Base-by-base conservation (phyloP, 2,888 invertebrate species). In the Fissipunctia ypsillon region DNA sequence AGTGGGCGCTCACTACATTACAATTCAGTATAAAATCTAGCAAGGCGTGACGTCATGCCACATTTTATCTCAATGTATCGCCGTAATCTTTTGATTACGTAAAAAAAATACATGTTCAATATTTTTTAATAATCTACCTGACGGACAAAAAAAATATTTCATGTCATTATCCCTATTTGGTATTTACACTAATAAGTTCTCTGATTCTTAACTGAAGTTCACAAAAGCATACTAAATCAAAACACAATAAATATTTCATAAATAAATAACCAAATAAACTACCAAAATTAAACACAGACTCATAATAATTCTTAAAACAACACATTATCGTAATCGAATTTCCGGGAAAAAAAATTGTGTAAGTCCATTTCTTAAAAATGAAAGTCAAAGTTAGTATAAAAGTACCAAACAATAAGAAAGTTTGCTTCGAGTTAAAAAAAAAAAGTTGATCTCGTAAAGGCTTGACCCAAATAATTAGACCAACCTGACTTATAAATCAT, bases 391-490 rank as follows among this genome's bases (percentile, higher is more conserved):
- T 81, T 68, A 64, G 67, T 68, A 76, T 70, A 82, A 82, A 83
- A 83, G 66, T 75, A 65, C 69, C 79, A 84, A 86, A 90, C 90
- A 90, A 90, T 89, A 81, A 80, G 81, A 82, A 76, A 80, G 64
- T 77, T 74, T 77, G 83, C 66, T 68, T 76, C 69, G 68, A 76
- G 73, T 78, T 41, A 9, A 9, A 91, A 92, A 91, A 92, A 91
- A 92, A 93, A 93, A 91, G 89, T 88, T 89, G 92, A 92, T 93
- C 92, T 93, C 85, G 85, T 91, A 91, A 90, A 91, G 84, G 90
- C 88, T 89, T 92, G 94, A 91, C 93, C 94, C 89, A 93, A 94
- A 95, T 95, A 95, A 95, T 95, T 94, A 94, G 94, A 93, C 92
- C 90, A 87, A 89, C 88, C 90, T 90, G 90, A 88, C 88, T 88